Conservation (phyloP, 2,797 vertebrate genomes). For the Crocidura indochinensis region DNA sequence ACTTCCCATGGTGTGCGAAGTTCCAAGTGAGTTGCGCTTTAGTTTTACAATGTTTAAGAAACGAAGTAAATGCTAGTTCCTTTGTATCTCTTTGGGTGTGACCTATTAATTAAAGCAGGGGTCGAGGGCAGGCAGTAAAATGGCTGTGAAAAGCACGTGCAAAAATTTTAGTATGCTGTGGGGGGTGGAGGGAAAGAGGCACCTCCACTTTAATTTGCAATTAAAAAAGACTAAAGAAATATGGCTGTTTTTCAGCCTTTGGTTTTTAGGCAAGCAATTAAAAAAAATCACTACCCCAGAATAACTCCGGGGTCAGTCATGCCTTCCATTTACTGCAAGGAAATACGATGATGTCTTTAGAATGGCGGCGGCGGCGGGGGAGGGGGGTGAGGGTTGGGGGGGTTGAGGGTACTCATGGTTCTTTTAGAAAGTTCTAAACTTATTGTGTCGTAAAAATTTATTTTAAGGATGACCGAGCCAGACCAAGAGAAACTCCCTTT, state of each 20-base stretch:
- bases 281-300: slow-evolving; percentile 71
- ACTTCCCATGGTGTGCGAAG: slow-evolving; percentile 49
- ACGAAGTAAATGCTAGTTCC: slow-evolving; percentile 75
- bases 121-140: slow-evolving; percentile 71
- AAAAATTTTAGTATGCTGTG: not conserved
- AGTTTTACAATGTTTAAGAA: slow-evolving; percentile 76
- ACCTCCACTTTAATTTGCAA: slow-evolving; percentile 69
- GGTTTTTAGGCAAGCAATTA: slow-evolving; percentile 67
- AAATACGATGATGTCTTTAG: slow-evolving; percentile 58
- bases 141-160: slow-evolving; percentile 56
- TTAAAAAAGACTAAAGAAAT: slow-evolving; percentile 55
- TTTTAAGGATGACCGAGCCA: slow-evolving; percentile 62
- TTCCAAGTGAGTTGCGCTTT: slow-evolving; percentile 64
- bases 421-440: slow-evolving; percentile 51
- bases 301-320: slow-evolving; percentile 49
- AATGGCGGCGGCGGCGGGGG: not conserved
- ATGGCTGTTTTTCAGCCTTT: slow-evolving; percentile 66
- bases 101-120: slow-evolving; percentile 70
- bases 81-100: slow-evolving; percentile 75
- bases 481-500: slow-evolving; percentile 65
- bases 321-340: not conserved
- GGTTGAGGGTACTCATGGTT: slow-evolving; percentile 62
- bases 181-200: not conserved
- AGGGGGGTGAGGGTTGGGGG: not conserved
- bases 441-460: slow-evolving; percentile 72